Evolutionary conservation across 37 sponge, comb jelly and placozoan species (phyloP).

Genomic region (Oscarella lobularis): DNA sequence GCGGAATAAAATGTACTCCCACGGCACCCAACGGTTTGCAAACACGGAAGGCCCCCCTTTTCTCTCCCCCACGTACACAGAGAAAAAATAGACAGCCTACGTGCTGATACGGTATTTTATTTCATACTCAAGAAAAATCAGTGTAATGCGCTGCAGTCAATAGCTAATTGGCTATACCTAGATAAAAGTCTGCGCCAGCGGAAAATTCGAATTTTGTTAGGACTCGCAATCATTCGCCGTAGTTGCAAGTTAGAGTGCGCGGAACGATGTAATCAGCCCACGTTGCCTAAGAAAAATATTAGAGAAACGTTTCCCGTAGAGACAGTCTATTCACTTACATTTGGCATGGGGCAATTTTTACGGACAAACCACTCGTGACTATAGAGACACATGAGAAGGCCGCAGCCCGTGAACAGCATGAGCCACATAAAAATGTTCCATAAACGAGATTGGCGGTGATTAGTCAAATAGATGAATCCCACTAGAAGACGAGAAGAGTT

Average conservation of each 20-base stretch:
- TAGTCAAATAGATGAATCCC: neutral
- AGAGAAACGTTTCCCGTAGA: neutral
- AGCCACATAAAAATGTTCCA: constrained; percentile 19
- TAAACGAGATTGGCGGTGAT: neutral
- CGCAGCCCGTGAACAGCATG: constrained; percentile 14
- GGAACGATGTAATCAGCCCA: neutral
- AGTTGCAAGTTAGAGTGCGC: neutral
- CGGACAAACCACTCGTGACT: constrained; percentile 6
- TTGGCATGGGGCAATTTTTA: neutral
- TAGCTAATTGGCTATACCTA: too few species aligned
- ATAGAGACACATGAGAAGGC: constrained; percentile 11
- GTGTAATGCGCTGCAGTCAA: too few species aligned
- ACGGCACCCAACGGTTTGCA: too few species aligned
- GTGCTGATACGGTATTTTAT: too few species aligned
- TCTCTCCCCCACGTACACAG: too few species aligned
- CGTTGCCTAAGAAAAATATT: neutral
- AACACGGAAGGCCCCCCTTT: too few species aligned
- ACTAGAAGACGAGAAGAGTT: neutral
- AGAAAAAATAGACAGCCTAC: too few species aligned
- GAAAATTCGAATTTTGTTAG: too few species aligned
- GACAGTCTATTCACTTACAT: neutral
- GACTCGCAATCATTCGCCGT: too few species aligned
- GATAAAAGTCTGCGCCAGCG: too few species aligned
- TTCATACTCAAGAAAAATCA: too few species aligned
- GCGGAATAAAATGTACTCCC: too few species aligned